A percentile compares a stretch with the other conserved stretches of the same genome.
Conservation (phyloP, 2,797 vertebrate genomes). For the Chrysocyon brachyurus region DNA sequence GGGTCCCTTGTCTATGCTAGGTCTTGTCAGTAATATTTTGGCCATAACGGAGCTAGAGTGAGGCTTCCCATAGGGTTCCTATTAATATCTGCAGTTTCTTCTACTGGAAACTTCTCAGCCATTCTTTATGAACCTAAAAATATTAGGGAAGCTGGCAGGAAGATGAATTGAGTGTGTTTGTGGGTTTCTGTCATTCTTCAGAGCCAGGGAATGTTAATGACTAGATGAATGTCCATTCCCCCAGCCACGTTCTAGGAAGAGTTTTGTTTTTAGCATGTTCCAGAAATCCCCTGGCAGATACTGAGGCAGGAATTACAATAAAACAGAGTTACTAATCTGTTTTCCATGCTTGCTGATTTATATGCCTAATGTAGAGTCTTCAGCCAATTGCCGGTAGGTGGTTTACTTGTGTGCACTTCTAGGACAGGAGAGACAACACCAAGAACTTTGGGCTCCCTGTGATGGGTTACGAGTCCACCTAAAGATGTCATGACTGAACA, state of each 20-base stretch:
- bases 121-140: neutral
- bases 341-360: constrained; percentile 24
- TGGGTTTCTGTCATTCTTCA: constrained; percentile 22
- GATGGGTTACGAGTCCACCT: neutral
- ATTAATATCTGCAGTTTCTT: neutral
- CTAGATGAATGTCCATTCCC: neutral
- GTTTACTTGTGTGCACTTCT: constrained; percentile 88
- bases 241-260: neutral
- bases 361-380: constrained; percentile 87
- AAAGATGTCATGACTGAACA: constrained; percentile 4
- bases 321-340: constrained; percentile 25
- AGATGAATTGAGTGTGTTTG: neutral
- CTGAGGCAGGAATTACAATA: constrained; percentile 48
- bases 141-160: neutral
- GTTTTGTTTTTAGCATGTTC: constrained; percentile 41
- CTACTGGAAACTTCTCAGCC: neutral
- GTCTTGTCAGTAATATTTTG: neutral
- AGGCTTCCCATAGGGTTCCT: neutral
- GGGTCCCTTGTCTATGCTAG: neutral
- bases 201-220: constrained; percentile 7
- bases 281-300: constrained; percentile 48
- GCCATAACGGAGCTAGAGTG: neutral
- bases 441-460: constrained; percentile 86
- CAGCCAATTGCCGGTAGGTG: constrained; percentile 89
- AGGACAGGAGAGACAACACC: constrained; percentile 91